These are phyloP conservation scores for Poecilia gillii DNA, from an alignment of 2,797 vertebrate species.

Conservation along the genomic window DNA sequence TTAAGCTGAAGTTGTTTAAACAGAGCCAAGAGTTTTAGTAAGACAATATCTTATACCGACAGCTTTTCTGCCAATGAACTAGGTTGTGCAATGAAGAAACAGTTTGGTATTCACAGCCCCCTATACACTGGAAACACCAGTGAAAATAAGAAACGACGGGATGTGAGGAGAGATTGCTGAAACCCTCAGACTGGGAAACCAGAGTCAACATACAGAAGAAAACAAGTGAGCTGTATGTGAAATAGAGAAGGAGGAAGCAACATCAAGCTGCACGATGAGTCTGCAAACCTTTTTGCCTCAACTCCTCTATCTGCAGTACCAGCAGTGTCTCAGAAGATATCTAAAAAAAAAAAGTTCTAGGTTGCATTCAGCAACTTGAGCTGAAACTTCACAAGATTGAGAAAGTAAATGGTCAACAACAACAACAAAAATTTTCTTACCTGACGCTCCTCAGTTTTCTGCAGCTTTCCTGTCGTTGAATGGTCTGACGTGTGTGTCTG, in stretches of 20 bases:
- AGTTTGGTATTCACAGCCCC: not conserved
- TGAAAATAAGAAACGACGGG: conserved; percentile 14
- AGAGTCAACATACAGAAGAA: conserved; percentile 56
- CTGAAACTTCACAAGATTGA: not conserved
- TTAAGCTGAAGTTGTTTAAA: not conserved
- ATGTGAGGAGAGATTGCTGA: conserved; percentile 30
- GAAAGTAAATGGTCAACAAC: not conserved
- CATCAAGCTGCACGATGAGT: conserved; percentile 6
- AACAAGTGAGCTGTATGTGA: conserved; percentile 30
- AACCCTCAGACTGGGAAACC: conserved; percentile 33
- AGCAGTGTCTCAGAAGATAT: not conserved
- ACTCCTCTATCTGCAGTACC: conserved; percentile 32
- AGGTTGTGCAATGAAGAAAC: not conserved
- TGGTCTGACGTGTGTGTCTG: conserved; percentile 78
- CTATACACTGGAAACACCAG: not conserved
- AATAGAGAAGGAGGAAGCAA: conserved; percentile 17
- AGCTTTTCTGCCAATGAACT: not conserved
- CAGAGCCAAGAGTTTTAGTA: not conserved
- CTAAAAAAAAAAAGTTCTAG: not conserved
- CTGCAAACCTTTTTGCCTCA: conserved; percentile 2
- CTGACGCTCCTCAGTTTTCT: conserved; percentile 68
- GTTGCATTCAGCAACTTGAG: not conserved
- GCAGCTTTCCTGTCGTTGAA: conserved; percentile 72
- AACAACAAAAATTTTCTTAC: conserved; percentile 45
- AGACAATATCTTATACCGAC: not conserved